Conservation (phyloP, 2,888 invertebrate genomes). For the Oxytorus armatus region DNA sequence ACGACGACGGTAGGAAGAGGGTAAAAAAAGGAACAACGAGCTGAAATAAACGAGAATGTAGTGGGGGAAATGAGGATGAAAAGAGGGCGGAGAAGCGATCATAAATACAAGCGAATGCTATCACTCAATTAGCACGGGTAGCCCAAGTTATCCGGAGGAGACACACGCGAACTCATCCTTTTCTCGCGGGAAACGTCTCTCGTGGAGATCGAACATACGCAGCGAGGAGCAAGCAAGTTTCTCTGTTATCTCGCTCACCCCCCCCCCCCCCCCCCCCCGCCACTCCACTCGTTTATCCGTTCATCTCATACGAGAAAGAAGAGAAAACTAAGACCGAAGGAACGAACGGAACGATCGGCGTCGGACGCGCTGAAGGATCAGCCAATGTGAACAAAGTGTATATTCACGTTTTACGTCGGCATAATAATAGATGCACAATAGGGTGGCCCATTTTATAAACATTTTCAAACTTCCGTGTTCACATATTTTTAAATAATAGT, state of each 20-base stretch:
- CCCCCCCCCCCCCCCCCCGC: conserved; percentile 22
- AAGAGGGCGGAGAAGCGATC: conserved; percentile 68
- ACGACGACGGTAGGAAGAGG: conserved; percentile 21
- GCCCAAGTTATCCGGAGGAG: conserved; percentile 75
- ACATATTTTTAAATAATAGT: too few species aligned
- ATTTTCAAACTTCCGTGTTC: too few species aligned
- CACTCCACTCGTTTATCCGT: conserved; percentile 33
- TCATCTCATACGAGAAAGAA: conserved; percentile 49
- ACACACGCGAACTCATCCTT: conserved; percentile 72
- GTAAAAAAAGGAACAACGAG: neutral
- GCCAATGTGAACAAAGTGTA: conserved; percentile 8
- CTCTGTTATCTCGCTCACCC: neutral
- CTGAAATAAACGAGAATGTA: conserved; percentile 42
- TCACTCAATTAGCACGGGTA: conserved; percentile 79
- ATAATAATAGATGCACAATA: too few species aligned
- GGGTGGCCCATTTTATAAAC: too few species aligned
- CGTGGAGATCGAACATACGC: conserved; percentile 50
- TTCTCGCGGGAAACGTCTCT: conserved; percentile 39
- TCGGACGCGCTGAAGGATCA: conserved; percentile 29
- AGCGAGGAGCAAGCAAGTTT: conserved; percentile 35
- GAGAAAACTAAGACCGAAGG: conserved; percentile 47
- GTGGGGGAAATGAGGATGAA: conserved; percentile 58
- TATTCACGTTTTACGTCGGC: neutral
- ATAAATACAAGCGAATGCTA: conserved; percentile 75
- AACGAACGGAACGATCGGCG: conserved; percentile 62